Percentiles rank a stretch among this genome's conserved stretches.
Conservation (phyloP, 2,113 vertebrate genomes). For the Syngnathus typhle region DNA sequence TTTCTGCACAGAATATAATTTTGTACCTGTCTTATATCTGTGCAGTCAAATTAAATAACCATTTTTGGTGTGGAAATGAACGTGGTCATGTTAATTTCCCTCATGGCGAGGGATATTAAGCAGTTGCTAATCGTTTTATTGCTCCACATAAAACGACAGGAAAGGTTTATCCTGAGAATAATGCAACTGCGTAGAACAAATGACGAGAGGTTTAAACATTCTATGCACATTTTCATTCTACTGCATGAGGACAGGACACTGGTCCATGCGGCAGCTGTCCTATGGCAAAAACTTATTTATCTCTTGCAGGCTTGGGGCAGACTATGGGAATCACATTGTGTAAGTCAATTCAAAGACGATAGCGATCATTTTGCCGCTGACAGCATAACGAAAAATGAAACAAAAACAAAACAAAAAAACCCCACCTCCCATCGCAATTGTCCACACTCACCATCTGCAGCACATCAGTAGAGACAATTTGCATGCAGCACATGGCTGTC, state of each 20-base stretch:
- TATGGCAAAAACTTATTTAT: conserved; percentile 10
- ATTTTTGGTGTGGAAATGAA: conserved; percentile 25
- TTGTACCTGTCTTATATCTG: conserved; percentile 8
- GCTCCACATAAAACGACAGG: conserved; percentile 23
- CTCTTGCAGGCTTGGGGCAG: neutral
- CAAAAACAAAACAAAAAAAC: conserved; percentile 2
- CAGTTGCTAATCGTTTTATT: conserved; percentile 26
- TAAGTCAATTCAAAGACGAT: conserved; percentile 10
- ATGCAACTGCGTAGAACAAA: conserved; percentile 10
- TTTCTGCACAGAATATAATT: neutral
- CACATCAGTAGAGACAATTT: conserved; percentile 96
- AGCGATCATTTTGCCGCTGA: conserved; percentile 14
- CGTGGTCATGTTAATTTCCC: conserved; percentile 31
- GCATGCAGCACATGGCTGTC: conserved; percentile 99
- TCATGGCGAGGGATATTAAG: conserved; percentile 21
- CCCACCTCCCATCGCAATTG: conserved; percentile 8
- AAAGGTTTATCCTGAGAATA: conserved; percentile 19
- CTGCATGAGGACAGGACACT: neutral
- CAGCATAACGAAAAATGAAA: neutral
- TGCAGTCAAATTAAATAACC: conserved; percentile 23
- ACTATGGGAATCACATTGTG: conserved; percentile 5
- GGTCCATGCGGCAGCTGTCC: conserved; percentile 2
- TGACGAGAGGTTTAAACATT: conserved; percentile 5
- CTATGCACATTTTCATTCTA: conserved; percentile 7
- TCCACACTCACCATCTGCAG: conserved; percentile 90